phyloP scores from a whole-genome alignment of 2,888 invertebrate species.

The Euclidia mi region DNA sequence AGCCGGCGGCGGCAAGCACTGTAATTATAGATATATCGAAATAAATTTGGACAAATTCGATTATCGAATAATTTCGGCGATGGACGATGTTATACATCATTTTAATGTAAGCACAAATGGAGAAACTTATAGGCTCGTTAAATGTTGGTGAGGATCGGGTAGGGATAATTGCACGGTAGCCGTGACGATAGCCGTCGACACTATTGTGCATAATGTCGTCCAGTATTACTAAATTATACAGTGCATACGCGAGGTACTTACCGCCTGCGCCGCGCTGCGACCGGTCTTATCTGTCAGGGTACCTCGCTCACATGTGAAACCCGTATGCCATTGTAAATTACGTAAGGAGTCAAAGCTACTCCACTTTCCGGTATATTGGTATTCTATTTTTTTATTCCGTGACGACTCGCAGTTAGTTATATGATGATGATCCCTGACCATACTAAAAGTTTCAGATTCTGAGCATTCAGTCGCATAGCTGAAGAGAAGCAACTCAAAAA shows the following conservation, averaged over 20 bases:
- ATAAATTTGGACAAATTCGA: slow-evolving; percentile 77
- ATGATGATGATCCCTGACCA: too few species aligned
- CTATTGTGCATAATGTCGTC: slow-evolving; percentile 85
- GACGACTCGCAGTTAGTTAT: too few species aligned
- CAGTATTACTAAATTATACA: slow-evolving; percentile 84
- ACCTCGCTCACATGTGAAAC: slow-evolving; percentile 27
- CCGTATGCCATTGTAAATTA: background rate
- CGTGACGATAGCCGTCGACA: slow-evolving; percentile 78
- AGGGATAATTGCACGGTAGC: slow-evolving; percentile 84
- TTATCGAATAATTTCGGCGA: slow-evolving; percentile 58
- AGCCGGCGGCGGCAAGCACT: slow-evolving; percentile 52
- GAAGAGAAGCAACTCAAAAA: too few species aligned
- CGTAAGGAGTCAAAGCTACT: too few species aligned
- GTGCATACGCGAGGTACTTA: slow-evolving; percentile 51
- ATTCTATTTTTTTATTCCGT: too few species aligned
- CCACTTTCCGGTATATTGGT: too few species aligned
- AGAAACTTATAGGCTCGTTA: slow-evolving; percentile 66
- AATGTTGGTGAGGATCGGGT: slow-evolving; percentile 66
- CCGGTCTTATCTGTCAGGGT: slow-evolving; percentile 58
- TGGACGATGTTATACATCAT: slow-evolving; percentile 77
- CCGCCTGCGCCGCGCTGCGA: slow-evolving; percentile 35
- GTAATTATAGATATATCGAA: slow-evolving; percentile 74
- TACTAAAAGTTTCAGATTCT: too few species aligned
- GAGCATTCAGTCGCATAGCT: too few species aligned
- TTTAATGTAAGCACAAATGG: slow-evolving; percentile 79